phyloP scores from a whole-genome alignment of 2,797 vertebrate species.

The Lagodon rhomboides region DNA sequence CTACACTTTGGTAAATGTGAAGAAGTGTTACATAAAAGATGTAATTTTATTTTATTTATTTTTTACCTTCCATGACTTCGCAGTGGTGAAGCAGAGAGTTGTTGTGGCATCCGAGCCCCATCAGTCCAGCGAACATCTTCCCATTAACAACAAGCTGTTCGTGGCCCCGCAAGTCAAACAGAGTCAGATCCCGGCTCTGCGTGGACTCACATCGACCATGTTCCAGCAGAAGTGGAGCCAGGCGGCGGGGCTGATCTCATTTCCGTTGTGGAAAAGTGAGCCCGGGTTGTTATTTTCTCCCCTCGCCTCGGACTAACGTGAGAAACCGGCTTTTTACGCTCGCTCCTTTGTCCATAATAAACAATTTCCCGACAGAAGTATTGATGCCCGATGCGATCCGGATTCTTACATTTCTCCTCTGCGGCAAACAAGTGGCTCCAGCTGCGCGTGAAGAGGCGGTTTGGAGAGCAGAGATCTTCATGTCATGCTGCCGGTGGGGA shows the following conservation, averaged over 20 bases:
- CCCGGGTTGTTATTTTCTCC: conserved; percentile 30
- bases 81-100: conserved; percentile 63
- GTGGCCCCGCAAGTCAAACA: conserved; percentile 12
- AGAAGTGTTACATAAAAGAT: no score
- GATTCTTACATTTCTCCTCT: conserved; percentile 15
- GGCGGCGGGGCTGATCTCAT: conserved; percentile 71
- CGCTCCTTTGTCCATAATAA: conserved; percentile 2
- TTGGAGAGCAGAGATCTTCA: conserved; percentile 14
- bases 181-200: conserved; percentile 29
- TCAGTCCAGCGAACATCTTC: conserved; percentile 84
- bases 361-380: conserved; percentile 17
- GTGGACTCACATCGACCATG: conserved; percentile 61
- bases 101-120: conserved; percentile 76
- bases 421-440: conserved; percentile 42
- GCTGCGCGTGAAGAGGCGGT: conserved; percentile 27
- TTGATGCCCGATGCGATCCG: neutral
- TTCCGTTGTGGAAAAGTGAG: conserved; percentile 78
- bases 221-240: conserved; percentile 61
- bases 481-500: neutral
- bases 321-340: conserved; percentile 34
- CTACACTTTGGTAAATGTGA: neutral
- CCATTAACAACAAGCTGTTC: neutral
- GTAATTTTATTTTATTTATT: no score
- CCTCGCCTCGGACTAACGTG: conserved; percentile 6
- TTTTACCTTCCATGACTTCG: conserved; percentile 75